phyloP scores from a whole-genome alignment of 2,113 vertebrate genomes.

The Pogona vitticeps region DNA sequence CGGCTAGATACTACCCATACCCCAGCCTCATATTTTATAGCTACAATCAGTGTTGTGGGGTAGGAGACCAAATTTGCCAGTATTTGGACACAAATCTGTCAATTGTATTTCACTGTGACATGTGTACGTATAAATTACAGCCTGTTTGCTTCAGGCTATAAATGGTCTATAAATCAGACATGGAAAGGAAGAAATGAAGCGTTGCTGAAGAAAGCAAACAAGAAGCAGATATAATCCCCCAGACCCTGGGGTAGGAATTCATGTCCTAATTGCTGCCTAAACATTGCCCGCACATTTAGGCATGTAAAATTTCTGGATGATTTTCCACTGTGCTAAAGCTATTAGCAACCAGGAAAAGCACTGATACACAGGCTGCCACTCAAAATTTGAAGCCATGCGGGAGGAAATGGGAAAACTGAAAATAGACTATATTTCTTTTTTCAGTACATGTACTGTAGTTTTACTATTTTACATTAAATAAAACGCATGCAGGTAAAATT shows the following conservation, averaged over 20 bases:
- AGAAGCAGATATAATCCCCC: neutral
- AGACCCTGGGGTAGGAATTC: neutral
- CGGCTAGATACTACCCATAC: no score
- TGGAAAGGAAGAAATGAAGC: neutral
- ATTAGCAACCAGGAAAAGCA: constrained; percentile 27
- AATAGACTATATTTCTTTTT: no score
- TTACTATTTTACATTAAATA: no score
- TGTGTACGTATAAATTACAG: constrained; percentile 2
- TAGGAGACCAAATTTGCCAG: constrained; percentile 9
- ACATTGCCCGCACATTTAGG: neutral
- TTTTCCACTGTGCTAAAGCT: constrained; percentile 17
- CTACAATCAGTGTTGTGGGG: neutral
- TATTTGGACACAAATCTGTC: constrained; percentile 12
- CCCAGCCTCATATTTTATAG: neutral
- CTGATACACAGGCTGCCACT: constrained; percentile 14
- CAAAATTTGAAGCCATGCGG: neutral
- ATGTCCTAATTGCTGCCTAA: neutral
- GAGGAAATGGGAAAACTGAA: no score
- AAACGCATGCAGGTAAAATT: no score
- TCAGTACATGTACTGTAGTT: no score
- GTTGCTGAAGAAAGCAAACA: constrained; percentile 15
- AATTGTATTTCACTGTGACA: constrained; percentile 33
- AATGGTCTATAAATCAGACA: constrained; percentile 33
- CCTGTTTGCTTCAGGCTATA: constrained; percentile 27
- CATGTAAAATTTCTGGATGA: neutral